Evolutionary conservation across 2,888 invertebrate genomes (phyloP).

Genomic region (Cheilosia urbana): DNA sequence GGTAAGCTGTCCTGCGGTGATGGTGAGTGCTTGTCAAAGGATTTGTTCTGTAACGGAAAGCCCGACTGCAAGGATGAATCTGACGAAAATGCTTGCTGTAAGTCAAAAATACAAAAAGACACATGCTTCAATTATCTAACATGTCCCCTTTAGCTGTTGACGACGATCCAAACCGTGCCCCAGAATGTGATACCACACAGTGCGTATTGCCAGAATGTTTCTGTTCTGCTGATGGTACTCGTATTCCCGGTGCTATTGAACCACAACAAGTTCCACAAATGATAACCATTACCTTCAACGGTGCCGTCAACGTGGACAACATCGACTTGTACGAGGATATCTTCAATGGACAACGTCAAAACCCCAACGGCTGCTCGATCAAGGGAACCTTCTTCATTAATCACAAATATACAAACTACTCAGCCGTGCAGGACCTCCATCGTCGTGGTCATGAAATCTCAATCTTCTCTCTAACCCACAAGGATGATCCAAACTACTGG

Average conservation of each 20-base stretch:
- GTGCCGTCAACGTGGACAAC: slow-evolving; percentile 96
- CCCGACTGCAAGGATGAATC: slow-evolving; percentile 97
- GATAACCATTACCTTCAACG: slow-evolving; percentile 96
- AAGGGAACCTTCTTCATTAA: slow-evolving; percentile 96
- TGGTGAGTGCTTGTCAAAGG: slow-evolving; percentile 95
- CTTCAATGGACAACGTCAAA: slow-evolving; percentile 92
- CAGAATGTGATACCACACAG: slow-evolving; percentile 95
- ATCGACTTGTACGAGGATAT: slow-evolving; percentile 95
- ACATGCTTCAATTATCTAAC: not conserved
- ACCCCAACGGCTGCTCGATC: slow-evolving; percentile 95
- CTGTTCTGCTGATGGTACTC: slow-evolving; percentile 96
- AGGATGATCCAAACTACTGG: slow-evolving; percentile 96
- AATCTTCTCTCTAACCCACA: slow-evolving; percentile 96
- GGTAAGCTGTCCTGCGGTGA: slow-evolving; percentile 96
- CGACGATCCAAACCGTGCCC: slow-evolving; percentile 95
- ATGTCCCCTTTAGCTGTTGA: slow-evolving; percentile 89
- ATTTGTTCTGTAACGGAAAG: slow-evolving; percentile 96
- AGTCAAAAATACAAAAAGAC: slow-evolving; percentile 84
- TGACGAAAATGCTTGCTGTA: slow-evolving; percentile 97
- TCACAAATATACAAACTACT: slow-evolving; percentile 96
- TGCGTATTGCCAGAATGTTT: slow-evolving; percentile 96
- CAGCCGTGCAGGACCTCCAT: slow-evolving; percentile 94
- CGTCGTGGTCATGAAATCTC: slow-evolving; percentile 95
- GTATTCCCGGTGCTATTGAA: slow-evolving; percentile 93
- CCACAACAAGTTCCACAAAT: slow-evolving; percentile 95